A percentile compares a stretch with the other conserved stretches of the same genome.
Evolutionary conservation across 2,797 vertebrate species (phyloP).

Genomic region (Myripristis murdjan): DNA sequence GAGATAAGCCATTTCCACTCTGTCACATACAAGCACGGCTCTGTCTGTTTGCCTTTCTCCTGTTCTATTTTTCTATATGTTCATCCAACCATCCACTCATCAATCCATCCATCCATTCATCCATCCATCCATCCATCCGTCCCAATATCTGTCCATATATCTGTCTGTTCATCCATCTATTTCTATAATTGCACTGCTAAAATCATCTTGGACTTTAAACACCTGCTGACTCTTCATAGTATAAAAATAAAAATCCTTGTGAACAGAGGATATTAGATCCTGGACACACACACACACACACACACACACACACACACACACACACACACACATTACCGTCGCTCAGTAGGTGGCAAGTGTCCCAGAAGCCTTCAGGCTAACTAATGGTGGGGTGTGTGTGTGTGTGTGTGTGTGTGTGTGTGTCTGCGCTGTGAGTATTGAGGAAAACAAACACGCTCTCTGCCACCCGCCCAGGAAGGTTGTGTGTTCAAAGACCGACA

Average conservation of each 20-base stretch:
- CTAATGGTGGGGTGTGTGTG: constrained; percentile 61
- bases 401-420: constrained; percentile 17
- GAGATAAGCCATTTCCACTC: constrained; percentile 51
- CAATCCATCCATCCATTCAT: not conserved
- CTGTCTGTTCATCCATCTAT: constrained; percentile 15
- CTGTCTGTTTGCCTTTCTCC: not conserved
- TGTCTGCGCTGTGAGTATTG: not conserved
- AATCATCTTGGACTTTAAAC: constrained; percentile 49
- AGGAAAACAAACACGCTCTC: constrained; percentile 38
- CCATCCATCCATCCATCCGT: not conserved
- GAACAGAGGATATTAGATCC: constrained; percentile 57
- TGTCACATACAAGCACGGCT: constrained; percentile 29
- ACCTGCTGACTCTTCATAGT: constrained; percentile 50
- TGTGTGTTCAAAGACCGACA: constrained; percentile 1
- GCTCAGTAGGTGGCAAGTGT: constrained; percentile 62
- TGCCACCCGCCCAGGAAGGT: constrained; percentile 1
- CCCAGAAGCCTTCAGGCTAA: constrained; percentile 71
- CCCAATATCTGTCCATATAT: not conserved
- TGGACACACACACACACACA: constrained; percentile 15
- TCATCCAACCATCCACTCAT: constrained; percentile 6
- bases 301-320: constrained; percentile 13
- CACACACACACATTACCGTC: constrained; percentile 21
- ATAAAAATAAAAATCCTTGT: constrained; percentile 48
- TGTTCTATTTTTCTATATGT: constrained; percentile 1
- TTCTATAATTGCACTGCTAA: constrained; percentile 41